Evolutionary conservation across 1,140 invertebrate genomes (phyloP).

Genomic region (Goniozus legneri): DNA sequence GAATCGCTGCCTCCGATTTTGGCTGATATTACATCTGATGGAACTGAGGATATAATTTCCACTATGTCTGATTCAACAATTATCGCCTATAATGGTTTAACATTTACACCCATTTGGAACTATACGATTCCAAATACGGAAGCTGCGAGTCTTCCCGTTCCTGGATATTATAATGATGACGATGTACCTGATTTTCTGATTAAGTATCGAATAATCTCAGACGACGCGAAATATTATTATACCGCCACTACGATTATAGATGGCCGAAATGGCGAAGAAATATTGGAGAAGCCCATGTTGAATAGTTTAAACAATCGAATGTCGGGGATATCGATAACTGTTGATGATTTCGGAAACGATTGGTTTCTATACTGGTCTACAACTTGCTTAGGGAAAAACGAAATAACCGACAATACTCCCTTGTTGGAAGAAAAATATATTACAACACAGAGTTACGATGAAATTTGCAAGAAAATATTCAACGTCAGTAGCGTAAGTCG

Average conservation of each 20-base stretch:
- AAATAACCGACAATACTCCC: slow-evolving; percentile 40
- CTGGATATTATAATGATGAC: slow-evolving; percentile 79
- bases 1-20: slow-evolving; percentile 67
- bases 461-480: slow-evolving; percentile 72
- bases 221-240: slow-evolving; percentile 74
- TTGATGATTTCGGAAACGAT: slow-evolving; percentile 67
- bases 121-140: slow-evolving; percentile 63
- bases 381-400: slow-evolving; percentile 60
- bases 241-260: slow-evolving; percentile 68
- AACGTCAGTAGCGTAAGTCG: slow-evolving; percentile 65
- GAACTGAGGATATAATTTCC: slow-evolving; percentile 69
- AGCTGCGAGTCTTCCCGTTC: slow-evolving; percentile 70
- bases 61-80: slow-evolving; percentile 72
- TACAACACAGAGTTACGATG: slow-evolving; percentile 62
- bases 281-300: slow-evolving; percentile 63
- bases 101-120: slow-evolving; percentile 69
- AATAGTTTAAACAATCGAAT: slow-evolving; percentile 67
- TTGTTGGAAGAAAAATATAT: slow-evolving; percentile 59
- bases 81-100: slow-evolving; percentile 69
- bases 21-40: slow-evolving; percentile 72
- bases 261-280: slow-evolving; percentile 64
- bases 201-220: slow-evolving; percentile 72
- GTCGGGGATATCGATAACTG: slow-evolving; percentile 63
- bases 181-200: slow-evolving; percentile 79
- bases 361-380: slow-evolving; percentile 73